Conservation (phyloP, 1,140 invertebrate genomes). For the Carposina sasakii region DNA sequence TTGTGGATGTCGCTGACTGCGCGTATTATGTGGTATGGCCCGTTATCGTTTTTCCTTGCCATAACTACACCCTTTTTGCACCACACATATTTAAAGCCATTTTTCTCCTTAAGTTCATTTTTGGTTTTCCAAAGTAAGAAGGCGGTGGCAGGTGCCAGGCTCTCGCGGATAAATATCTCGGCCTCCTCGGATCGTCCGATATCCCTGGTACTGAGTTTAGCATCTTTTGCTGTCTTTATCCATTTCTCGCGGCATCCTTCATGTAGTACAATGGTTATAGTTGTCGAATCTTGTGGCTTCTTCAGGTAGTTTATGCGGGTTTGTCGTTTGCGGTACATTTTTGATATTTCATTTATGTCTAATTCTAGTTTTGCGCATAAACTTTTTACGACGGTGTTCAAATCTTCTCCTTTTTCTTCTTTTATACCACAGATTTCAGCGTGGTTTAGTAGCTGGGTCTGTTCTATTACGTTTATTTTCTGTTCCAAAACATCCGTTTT, state of each 20-base stretch:
- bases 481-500: not conserved
- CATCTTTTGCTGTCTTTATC: not conserved
- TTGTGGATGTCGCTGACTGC: not conserved
- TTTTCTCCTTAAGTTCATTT: not conserved
- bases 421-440: not conserved
- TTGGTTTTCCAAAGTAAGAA: not conserved
- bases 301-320: not conserved
- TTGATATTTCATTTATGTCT: not conserved
- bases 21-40: not conserved
- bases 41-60: not conserved
- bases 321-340: not conserved
- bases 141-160: not conserved
- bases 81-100: not conserved
- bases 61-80: not conserved
- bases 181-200: not conserved
- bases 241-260: not conserved
- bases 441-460: not conserved
- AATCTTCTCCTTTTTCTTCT: not conserved
- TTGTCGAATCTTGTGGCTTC: not conserved
- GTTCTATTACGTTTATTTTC: not conserved
- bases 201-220: not conserved
- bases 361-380: not conserved
- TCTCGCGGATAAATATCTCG: not conserved
- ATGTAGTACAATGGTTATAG: not conserved
- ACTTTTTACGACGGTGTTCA: not conserved